Conservation (phyloP, 2,113 vertebrate genomes). For the Phaethon lepturus region DNA sequence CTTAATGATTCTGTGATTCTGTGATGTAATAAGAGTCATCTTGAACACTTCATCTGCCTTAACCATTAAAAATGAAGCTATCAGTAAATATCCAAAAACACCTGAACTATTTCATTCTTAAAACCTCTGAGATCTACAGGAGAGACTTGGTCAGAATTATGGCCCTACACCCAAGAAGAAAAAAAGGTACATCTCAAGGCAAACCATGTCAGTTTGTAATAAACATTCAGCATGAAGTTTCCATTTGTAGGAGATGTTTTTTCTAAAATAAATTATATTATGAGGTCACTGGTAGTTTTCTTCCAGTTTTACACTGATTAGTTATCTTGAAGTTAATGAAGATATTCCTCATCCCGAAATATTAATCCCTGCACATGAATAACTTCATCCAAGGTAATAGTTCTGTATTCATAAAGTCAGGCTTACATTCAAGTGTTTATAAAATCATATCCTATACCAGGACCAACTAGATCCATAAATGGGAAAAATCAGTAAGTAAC, state of each 20-base stretch:
- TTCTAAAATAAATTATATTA: neutral
- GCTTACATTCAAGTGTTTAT: neutral
- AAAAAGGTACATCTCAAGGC: neutral
- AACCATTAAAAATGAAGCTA: neutral
- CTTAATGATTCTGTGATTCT: too few relatives aligned
- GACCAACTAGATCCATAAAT: neutral
- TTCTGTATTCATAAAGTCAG: neutral
- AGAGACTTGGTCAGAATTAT: neutral
- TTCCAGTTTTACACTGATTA: neutral
- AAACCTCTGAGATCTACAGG: neutral
- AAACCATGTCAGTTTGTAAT: neutral
- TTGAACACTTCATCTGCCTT: neutral
- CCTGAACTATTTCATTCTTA: neutral
- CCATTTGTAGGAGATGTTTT: neutral
- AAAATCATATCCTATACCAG: neutral
- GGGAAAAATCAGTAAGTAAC: neutral
- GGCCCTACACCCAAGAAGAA: neutral
- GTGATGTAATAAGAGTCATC: neutral
- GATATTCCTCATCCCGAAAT: neutral
- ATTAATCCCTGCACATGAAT: neutral
- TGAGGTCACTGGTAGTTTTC: neutral
- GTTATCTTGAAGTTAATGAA: neutral
- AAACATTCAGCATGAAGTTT: neutral
- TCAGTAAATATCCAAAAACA: neutral
- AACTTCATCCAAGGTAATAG: neutral